phyloP scores from a whole-genome alignment of 2,888 invertebrate genomes.

The Druceiella hillmani region DNA sequence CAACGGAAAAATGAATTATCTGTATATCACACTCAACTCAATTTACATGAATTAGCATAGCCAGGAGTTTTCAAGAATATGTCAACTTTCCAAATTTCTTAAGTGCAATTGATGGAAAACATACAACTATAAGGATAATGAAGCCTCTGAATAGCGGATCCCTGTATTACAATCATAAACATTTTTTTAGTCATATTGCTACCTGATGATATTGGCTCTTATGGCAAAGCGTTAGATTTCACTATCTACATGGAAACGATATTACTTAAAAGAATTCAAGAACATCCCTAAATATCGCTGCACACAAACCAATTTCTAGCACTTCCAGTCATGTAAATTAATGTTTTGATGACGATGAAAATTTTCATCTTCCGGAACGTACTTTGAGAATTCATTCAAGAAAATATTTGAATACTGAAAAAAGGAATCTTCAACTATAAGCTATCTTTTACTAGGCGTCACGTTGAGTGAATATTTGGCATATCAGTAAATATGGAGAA shows the following conservation, averaged over 20 bases:
- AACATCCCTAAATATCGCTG: too few relatives aligned
- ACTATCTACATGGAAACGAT: too few relatives aligned
- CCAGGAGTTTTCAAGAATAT: not conserved
- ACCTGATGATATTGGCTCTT: too few relatives aligned
- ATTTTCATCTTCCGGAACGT: not conserved
- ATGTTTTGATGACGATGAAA: not conserved
- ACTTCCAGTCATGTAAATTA: not conserved
- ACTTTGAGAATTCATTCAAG: not conserved
- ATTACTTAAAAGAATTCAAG: too few relatives aligned
- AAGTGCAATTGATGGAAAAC: not conserved
- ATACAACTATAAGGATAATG: not conserved
- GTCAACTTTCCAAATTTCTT: not conserved
- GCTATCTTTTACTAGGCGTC: too few relatives aligned
- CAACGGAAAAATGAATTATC: not conserved
- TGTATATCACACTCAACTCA: not conserved
- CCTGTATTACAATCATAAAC: not conserved
- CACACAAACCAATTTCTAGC: too few relatives aligned
- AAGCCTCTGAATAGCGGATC: not conserved
- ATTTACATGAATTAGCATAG: not conserved
- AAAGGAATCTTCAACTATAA: too few relatives aligned
- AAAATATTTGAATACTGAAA: not conserved
- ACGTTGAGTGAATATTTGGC: not conserved
- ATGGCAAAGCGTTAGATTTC: not conserved
- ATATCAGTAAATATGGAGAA: not conserved
- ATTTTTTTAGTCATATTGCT: too few relatives aligned